Conservation (phyloP, 2,888 invertebrate species). For the Chrysopilus asiliformis region DNA sequence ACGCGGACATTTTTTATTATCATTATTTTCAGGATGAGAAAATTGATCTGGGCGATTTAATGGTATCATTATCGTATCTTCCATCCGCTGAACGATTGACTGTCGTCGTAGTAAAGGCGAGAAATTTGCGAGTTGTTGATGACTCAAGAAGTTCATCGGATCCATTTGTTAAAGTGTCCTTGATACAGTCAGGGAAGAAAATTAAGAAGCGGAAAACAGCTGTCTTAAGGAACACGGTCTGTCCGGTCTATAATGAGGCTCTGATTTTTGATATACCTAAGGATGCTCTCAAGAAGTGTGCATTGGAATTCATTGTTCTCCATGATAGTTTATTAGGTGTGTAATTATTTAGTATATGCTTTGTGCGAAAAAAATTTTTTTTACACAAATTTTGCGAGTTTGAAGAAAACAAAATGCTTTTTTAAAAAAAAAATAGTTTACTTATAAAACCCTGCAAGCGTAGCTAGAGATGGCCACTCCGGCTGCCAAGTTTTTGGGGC, state of each 20-base stretch:
- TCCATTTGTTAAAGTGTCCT: conserved; percentile 86
- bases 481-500: too few relatives aligned
- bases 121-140: conserved; percentile 85
- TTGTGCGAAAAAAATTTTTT: background rate
- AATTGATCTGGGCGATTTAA: conserved; percentile 78
- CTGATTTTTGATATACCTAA: conserved; percentile 81
- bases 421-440: background rate
- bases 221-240: conserved; percentile 73
- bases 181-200: conserved; percentile 75
- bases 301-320: conserved; percentile 45
- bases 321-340: conserved; percentile 46
- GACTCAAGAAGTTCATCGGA: conserved; percentile 83
- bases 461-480: too few relatives aligned
- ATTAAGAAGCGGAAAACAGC: conserved; percentile 90
- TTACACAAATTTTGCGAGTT: too few relatives aligned
- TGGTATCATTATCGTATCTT: conserved; percentile 81
- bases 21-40: conserved; percentile 37
- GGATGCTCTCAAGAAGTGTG: conserved; percentile 41
- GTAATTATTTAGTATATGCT: conserved; percentile 2
- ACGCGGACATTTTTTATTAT: too few relatives aligned
- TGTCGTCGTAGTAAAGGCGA: conserved; percentile 79
- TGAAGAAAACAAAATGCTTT: background rate
- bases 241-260: conserved; percentile 87
- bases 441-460: too few relatives aligned
- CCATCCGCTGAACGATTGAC: conserved; percentile 84